phyloP scores from a whole-genome alignment of 2,888 invertebrate genomes.

The Rhagium mordax region DNA sequence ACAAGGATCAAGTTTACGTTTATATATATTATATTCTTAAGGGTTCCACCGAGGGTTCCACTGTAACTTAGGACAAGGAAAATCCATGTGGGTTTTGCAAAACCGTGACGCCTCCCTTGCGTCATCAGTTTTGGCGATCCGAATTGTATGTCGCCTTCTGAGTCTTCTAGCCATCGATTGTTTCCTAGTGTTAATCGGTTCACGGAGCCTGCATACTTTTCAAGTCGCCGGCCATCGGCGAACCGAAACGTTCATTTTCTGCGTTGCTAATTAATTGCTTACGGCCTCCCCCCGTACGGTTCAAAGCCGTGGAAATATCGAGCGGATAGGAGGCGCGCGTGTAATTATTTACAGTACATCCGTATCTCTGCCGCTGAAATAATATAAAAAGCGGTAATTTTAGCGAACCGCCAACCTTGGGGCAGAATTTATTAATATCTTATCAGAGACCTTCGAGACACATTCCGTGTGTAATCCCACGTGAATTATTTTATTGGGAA shows the following conservation, averaged over 20 bases:
- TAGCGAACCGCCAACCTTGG: conserved; percentile 17
- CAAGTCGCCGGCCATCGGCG: neutral
- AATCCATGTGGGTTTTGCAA: no score
- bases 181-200: no score
- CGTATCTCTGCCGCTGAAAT: conserved; percentile 4
- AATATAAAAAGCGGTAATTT: neutral
- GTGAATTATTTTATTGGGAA: conserved; percentile 12
- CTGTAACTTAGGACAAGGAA: no score
- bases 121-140: no score
- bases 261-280: neutral
- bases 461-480: conserved; percentile 8
- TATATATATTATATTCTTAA: no score
- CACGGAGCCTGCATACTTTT: neutral
- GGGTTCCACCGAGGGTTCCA: no score
- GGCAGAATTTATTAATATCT: conserved; percentile 28
- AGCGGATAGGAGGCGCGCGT: neutral
- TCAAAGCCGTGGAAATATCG: neutral
- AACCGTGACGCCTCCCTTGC: no score
- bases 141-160: no score
- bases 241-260: neutral
- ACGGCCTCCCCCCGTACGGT: neutral
- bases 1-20: no score
- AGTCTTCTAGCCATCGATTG: no score
- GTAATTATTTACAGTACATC: neutral
- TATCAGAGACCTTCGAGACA: conserved; percentile 24